A percentile compares a stretch with the other conserved stretches of the same genome.
phyloP scores from a whole-genome alignment of 2,797 vertebrate species.

The Clarias platycephalus region DNA sequence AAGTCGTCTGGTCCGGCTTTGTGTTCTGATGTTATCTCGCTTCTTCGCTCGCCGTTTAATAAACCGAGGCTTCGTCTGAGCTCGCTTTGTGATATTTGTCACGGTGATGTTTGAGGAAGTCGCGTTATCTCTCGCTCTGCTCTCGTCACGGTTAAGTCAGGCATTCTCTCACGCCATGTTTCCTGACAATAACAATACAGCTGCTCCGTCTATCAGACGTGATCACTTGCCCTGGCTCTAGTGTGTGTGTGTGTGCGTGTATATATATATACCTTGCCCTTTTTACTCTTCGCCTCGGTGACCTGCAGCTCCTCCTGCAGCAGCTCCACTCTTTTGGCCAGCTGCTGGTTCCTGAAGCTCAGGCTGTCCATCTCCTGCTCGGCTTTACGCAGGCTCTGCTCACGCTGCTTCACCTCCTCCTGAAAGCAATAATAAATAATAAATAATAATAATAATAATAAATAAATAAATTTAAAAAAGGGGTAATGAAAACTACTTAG shows the following conservation, averaged over 20 bases:
- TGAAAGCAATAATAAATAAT: slow-evolving; percentile 53
- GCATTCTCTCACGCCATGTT: background rate
- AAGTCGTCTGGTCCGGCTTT: background rate
- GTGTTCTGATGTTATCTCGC: no score
- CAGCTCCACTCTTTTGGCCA: slow-evolving; percentile 94
- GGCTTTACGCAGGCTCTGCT: slow-evolving; percentile 91
- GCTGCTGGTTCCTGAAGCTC: slow-evolving; percentile 94
- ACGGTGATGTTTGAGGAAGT: background rate
- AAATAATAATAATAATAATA: no score
- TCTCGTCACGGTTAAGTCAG: background rate
- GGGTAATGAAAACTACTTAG: no score
- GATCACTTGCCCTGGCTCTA: no score
- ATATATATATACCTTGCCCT: slow-evolving; percentile 53
- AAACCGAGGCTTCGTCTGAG: background rate
- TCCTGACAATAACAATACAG: no score
- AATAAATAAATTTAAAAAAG: no score
- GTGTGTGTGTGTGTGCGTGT: background rate
- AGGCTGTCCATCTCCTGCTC: slow-evolving; percentile 99
- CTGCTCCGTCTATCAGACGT: no score
- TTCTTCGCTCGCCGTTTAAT: background rate
- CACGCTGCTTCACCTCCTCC: slow-evolving; percentile 96
- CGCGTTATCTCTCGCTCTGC: background rate
- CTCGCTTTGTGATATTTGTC: background rate
- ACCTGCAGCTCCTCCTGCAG: slow-evolving; percentile 90
- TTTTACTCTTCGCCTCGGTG: slow-evolving; percentile 87